Percentiles rank a stretch among this genome's conserved stretches.
Conservation (phyloP, 2,797 vertebrate species). For the Tauraco hartlaubi region DNA sequence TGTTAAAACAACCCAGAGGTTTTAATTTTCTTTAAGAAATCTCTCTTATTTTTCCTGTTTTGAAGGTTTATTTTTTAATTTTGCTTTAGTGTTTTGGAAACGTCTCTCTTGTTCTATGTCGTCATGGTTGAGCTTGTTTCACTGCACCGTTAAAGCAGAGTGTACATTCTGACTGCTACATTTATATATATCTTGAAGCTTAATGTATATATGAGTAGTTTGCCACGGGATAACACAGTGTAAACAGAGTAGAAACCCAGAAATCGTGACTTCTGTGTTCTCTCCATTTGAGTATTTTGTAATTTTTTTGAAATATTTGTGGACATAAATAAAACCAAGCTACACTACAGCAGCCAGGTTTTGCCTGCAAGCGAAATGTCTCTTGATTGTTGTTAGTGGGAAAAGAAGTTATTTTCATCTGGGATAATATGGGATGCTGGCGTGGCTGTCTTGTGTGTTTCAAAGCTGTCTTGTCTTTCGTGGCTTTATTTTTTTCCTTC, state of each 20-base stretch:
- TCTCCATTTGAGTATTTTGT: conserved; percentile 99
- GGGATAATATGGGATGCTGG: background rate
- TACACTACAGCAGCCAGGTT: conserved; percentile 90
- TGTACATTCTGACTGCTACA: conserved; percentile 97
- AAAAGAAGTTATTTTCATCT: background rate
- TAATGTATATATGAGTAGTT: conserved; percentile 99
- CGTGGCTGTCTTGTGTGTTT: background rate
- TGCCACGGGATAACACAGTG: conserved; percentile 99
- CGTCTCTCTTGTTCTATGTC: conserved; percentile 95
- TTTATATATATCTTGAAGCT: conserved; percentile 99
- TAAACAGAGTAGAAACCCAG: conserved; percentile 99
- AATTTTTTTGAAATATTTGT: conserved; percentile 99
- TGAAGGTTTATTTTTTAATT: conserved; percentile 46
- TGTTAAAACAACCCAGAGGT: conserved; percentile 47
- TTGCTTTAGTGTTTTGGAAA: conserved; percentile 87
- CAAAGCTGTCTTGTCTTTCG: background rate
- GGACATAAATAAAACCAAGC: conserved; percentile 99
- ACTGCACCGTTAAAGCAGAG: conserved; percentile 94
- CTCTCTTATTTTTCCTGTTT: conserved; percentile 48
- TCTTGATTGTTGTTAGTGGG: conserved; percentile 24
- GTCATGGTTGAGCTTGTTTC: conserved; percentile 96
- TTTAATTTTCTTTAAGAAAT: conserved; percentile 50
- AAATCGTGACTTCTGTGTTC: conserved; percentile 99
- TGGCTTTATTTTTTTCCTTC: background rate
- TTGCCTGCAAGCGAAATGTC: conserved; percentile 37